Conservation (phyloP, 2,888 invertebrate species). For the Acrobasis repandana region DNA sequence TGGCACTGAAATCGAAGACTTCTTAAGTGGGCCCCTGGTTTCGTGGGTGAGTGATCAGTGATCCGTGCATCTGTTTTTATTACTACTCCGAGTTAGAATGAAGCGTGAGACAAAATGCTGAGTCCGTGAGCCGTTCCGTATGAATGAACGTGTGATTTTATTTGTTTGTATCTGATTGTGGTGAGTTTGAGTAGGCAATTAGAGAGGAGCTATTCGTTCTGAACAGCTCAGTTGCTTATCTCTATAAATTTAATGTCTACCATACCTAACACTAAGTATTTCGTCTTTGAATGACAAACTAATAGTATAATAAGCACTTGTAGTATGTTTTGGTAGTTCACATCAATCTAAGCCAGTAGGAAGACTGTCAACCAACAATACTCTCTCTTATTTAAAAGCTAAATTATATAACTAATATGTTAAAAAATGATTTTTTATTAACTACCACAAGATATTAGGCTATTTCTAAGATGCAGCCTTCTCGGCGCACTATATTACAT, state of each 20-base stretch:
- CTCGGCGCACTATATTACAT: too few relatives aligned
- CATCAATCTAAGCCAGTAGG: too few relatives aligned
- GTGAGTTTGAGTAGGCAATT: neutral
- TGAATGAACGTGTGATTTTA: slow-evolving; percentile 44
- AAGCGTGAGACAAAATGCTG: slow-evolving; percentile 61
- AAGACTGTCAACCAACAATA: too few relatives aligned
- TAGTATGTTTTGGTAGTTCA: too few relatives aligned
- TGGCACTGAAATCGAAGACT: slow-evolving; percentile 90
- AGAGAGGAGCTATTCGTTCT: neutral
- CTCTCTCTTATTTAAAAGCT: too few relatives aligned
- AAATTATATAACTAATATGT: too few relatives aligned
- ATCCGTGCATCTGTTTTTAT: slow-evolving; percentile 63
- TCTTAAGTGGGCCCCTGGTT: slow-evolving; percentile 91
- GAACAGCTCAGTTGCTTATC: neutral
- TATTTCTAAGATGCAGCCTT: too few relatives aligned
- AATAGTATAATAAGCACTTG: too few relatives aligned
- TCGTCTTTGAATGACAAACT: too few relatives aligned
- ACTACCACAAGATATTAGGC: too few relatives aligned
- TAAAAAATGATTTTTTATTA: too few relatives aligned
- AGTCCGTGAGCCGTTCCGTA: slow-evolving; percentile 58
- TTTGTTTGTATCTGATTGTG: neutral
- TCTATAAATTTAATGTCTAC: neutral
- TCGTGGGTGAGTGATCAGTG: slow-evolving; percentile 89
- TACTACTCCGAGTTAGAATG: slow-evolving; percentile 51
- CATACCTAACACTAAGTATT: neutral